These are phyloP conservation scores for Dromas ardeola DNA, from an alignment of 2,113 vertebrate genomes.

Conservation along the genomic window DNA sequence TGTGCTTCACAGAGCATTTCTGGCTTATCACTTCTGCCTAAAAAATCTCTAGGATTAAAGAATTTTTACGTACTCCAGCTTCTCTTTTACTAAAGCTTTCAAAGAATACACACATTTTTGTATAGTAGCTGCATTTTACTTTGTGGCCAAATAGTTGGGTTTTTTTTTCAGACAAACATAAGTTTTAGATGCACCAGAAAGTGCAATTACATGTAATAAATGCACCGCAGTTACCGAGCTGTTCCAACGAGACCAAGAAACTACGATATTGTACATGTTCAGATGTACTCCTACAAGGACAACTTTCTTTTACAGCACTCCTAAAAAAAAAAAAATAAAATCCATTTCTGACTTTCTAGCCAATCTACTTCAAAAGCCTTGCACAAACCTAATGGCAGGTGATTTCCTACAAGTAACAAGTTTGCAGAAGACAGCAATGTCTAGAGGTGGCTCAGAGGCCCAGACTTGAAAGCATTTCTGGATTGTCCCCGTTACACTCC, in stretches of 20 bases:
- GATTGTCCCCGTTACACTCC: not conserved
- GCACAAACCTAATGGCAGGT: not conserved
- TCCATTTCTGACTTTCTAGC: not conserved
- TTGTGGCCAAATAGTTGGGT: not conserved
- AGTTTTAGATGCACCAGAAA: not conserved
- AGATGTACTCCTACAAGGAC: not conserved
- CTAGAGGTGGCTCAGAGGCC: conserved; percentile 12
- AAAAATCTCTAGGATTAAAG: not conserved
- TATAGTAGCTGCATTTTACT: not conserved
- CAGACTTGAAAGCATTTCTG: conserved; percentile 29
- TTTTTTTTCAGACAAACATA: not conserved
- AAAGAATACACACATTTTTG: not conserved
- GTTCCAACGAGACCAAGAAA: not conserved
- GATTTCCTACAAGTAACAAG: not conserved
- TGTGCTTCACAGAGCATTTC: not conserved
- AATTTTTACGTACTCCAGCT: not conserved
- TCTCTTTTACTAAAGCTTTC: not conserved
- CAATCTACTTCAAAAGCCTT: conserved; percentile 46
- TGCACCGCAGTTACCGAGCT: not conserved
- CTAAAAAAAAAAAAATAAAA: not conserved
- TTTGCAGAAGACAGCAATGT: not conserved
- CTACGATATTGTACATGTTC: not conserved
- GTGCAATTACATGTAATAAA: not conserved
- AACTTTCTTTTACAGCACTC: not conserved
- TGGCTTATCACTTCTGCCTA: not conserved